Evolutionary conservation across 2,888 invertebrate species (phyloP), one percentile per base, ranked within the genome.

Genomic region (Drosophila prostipennis): DNA sequence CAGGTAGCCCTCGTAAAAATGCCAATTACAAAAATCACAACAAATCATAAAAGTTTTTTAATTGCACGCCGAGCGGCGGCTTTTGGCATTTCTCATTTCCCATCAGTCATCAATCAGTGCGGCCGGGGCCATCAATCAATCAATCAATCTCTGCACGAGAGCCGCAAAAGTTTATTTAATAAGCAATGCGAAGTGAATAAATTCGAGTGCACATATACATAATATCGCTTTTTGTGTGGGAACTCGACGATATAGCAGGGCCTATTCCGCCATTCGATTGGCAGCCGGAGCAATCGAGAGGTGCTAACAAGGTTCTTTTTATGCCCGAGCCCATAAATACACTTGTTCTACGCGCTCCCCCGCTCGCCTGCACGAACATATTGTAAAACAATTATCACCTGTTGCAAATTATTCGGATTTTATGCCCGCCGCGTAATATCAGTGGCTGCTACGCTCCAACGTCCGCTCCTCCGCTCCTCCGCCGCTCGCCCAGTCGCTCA

Each of bases 361-460:
- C 43, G 43, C 48, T 49, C 51, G 32, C 46, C 32, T 60, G 54
- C 36, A 46, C 60, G 61, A 75, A 75, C 77, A 76, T 80, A 86
- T 88, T 86, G 88, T 88, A 80, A 88, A 88, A 86, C 86, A 86
- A 86, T 88, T 86, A 86, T 86, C 86, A 86, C 88, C 86, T 86
- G 88, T 88, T 86, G 86, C 88, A 86, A 86, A 86, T 86, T 86
- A 85, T 85, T 76, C 74, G 53, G 70, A 80, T 84, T 86, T 87
- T 81, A 86, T 86, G 85, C 72, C 67, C 72, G 48, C 48, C 77
- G 81, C 87, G 87, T 80, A 83, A 77, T 85, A 83, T 85, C 79
- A 65, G 86, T 79, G 85, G 85, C 87, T 80, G 80, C 74, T 56
- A 23, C 60, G 49, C 37, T 16, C 16, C 39, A 5, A 11, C 14